Percentiles rank a stretch among this genome's conserved stretches.
These are phyloP conservation scores for Trematomus loennbergii DNA, from an alignment of 2,113 vertebrate genomes.

Conservation along the genomic window DNA sequence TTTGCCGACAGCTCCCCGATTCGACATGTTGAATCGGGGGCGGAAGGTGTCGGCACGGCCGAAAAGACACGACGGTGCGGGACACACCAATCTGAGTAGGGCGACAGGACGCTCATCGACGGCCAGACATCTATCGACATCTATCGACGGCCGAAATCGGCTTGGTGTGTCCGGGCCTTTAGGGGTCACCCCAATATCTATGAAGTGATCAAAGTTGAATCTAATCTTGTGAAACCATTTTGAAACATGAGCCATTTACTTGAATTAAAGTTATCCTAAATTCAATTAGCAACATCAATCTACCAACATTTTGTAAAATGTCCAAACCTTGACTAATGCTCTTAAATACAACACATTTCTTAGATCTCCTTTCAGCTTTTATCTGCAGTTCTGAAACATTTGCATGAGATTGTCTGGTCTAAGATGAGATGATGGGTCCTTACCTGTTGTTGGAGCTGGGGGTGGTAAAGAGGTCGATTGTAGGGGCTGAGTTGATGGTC, in stretches of 20 bases:
- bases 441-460: constrained; percentile 92
- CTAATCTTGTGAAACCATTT: background rate
- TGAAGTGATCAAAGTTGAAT: background rate
- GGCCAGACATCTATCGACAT: no score
- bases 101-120: no score
- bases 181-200: background rate
- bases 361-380: background rate
- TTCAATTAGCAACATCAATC: background rate
- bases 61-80: no score
- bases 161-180: no score
- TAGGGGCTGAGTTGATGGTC: constrained; percentile 88
- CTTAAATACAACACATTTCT: background rate
- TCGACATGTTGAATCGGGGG: no score
- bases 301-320: background rate
- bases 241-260: background rate
- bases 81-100: no score
- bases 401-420: background rate
- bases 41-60: no score
- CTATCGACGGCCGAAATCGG: no score
- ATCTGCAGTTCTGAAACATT: background rate
- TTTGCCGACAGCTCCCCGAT: no score
- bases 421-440: background rate
- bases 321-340: background rate
- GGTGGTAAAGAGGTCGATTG: constrained; percentile 94
- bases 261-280: background rate